Percentiles rank a stretch among this genome's conserved stretches.
Conservation (phyloP, 2,888 invertebrate species). For the Ptilodon capucinus region DNA sequence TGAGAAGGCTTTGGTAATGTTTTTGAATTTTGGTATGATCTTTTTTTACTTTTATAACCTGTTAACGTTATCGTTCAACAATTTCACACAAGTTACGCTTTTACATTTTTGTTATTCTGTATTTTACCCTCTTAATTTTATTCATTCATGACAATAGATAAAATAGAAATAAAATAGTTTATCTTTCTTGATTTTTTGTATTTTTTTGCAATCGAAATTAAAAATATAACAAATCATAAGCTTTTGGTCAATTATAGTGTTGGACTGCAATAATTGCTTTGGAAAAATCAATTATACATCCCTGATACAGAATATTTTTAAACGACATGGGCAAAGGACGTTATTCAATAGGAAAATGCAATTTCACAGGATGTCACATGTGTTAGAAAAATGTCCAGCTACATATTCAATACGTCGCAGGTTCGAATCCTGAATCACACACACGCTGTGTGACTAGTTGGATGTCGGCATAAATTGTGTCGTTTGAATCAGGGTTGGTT, state of each 20-base stretch:
- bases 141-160: too few relatives aligned
- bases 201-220: too few relatives aligned
- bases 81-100: too few relatives aligned
- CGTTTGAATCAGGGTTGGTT: not conserved
- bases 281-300: constrained; percentile 33
- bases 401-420: constrained; percentile 66
- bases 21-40: not conserved
- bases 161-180: too few relatives aligned
- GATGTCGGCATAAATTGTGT: constrained; percentile 32
- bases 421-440: constrained; percentile 49
- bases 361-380: constrained; percentile 70
- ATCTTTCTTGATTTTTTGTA: too few relatives aligned
- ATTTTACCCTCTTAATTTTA: too few relatives aligned
- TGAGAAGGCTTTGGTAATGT: constrained; percentile 6
- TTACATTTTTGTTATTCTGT: too few relatives aligned
- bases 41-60: too few relatives aligned
- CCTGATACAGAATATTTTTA: constrained; percentile 35
- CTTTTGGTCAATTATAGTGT: too few relatives aligned
- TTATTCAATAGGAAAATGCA: constrained; percentile 57
- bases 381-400: constrained; percentile 65
- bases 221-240: too few relatives aligned
- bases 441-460: constrained; percentile 9
- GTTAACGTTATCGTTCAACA: too few relatives aligned
- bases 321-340: constrained; percentile 32
- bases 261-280: not conserved